A percentile compares a stretch with the other conserved stretches of the same genome.
These are phyloP conservation scores for Psilopogon haemacephalus DNA, from an alignment of 2,113 vertebrate species.

Conservation along the genomic window DNA sequence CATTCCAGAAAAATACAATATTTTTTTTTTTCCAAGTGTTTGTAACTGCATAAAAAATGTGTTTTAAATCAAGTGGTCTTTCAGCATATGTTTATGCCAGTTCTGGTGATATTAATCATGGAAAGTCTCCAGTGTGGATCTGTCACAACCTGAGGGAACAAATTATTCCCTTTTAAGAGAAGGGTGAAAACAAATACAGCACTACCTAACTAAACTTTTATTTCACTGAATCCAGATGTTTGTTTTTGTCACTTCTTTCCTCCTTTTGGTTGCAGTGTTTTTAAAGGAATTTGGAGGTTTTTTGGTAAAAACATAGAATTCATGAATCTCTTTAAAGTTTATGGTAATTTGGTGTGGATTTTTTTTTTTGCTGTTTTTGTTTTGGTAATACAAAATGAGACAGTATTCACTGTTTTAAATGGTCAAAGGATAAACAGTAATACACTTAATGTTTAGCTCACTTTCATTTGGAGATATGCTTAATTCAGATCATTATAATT, in stretches of 20 bases:
- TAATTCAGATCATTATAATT: not conserved
- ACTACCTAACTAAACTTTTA: not conserved
- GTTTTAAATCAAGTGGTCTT: conserved; percentile 50
- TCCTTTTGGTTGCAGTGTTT: not conserved
- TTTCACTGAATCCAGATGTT: not conserved
- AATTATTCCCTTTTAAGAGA: not conserved
- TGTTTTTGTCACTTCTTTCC: not conserved
- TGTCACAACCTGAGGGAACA: conserved; percentile 48
- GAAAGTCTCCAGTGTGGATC: conserved; percentile 1
- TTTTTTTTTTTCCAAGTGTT: not conserved
- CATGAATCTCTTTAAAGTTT: not conserved
- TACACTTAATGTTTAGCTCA: not conserved
- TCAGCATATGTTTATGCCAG: conserved; percentile 44
- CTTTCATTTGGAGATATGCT: not conserved
- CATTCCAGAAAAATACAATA: not conserved
- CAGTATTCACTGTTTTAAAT: not conserved
- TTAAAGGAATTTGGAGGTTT: not conserved
- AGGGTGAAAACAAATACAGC: not conserved
- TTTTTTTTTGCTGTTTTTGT: not conserved
- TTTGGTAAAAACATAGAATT: not conserved
- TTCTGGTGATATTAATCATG: conserved; percentile 5
- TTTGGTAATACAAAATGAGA: not conserved
- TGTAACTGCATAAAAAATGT: not conserved
- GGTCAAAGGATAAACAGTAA: not conserved
- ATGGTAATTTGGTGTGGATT: not conserved